Evolutionary conservation across 2,888 invertebrate genomes (phyloP).

Genomic region (Dorcus hopei): DNA sequence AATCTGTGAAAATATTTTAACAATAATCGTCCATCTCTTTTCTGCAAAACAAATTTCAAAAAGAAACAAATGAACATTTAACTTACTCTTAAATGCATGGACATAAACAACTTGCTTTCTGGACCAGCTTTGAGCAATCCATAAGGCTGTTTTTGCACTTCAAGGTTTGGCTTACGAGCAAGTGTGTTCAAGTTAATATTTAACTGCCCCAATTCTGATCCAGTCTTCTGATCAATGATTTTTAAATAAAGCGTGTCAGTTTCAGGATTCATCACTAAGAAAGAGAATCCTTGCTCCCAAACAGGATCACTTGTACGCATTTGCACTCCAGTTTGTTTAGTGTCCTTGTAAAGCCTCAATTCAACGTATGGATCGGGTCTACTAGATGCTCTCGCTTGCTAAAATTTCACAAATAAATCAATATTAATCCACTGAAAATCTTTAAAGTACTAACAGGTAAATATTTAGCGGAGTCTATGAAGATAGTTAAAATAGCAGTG

Average conservation of each 20-base stretch:
- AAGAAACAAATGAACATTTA: neutral
- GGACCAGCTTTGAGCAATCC: conserved; percentile 74
- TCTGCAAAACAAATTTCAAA: too few species aligned
- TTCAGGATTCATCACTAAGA: conserved; percentile 88
- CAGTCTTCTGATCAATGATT: conserved; percentile 81
- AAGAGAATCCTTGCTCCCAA: conserved; percentile 93
- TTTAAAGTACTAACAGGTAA: conserved; percentile 69
- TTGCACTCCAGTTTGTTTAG: conserved; percentile 68
- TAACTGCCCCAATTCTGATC: conserved; percentile 69
- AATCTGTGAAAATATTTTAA: conserved; percentile 35
- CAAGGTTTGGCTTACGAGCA: conserved; percentile 68
- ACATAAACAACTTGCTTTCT: conserved; percentile 75
- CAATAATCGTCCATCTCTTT: neutral
- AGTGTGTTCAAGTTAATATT: conserved; percentile 68
- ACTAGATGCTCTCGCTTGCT: conserved; percentile 66
- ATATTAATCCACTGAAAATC: too few species aligned
- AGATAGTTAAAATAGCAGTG: conserved; percentile 77
- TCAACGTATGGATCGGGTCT: conserved; percentile 84
- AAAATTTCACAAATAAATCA: conserved; percentile 18
- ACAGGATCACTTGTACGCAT: conserved; percentile 86
- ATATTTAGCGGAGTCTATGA: conserved; percentile 88
- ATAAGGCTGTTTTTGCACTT: conserved; percentile 73
- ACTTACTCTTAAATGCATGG: conserved; percentile 71
- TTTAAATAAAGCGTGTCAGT: conserved; percentile 81
- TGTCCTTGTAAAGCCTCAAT: conserved; percentile 75